phyloP scores from a whole-genome alignment of 1,140 invertebrate species.

The Drosophila tani region DNA sequence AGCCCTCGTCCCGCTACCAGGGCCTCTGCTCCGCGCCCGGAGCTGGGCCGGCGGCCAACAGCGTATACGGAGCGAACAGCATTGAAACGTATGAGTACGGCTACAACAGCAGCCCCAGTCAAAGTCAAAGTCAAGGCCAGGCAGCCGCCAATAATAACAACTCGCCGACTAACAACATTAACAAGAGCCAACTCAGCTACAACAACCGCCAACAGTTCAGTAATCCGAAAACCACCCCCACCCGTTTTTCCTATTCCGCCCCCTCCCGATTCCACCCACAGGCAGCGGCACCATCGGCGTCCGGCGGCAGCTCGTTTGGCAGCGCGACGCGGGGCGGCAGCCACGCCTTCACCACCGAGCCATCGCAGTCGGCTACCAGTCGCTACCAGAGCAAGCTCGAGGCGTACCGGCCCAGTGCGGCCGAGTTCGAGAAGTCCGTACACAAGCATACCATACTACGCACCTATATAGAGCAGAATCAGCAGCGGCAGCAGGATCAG shows the following conservation, averaged over 20 bases:
- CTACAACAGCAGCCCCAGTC: constrained; percentile 58
- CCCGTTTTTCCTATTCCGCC: constrained; percentile 37
- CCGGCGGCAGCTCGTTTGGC: constrained; percentile 64
- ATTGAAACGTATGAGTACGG: constrained; percentile 84
- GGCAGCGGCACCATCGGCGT: constrained; percentile 59
- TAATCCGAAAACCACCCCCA: constrained; percentile 56
- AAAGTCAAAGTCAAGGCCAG: constrained; percentile 27
- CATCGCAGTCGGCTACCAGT: constrained; percentile 57
- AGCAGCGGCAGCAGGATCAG: constrained; percentile 23
- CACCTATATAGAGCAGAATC: constrained; percentile 73
- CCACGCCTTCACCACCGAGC: constrained; percentile 67
- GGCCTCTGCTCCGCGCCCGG: constrained; percentile 88
- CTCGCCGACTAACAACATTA: constrained; percentile 75
- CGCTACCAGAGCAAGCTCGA: constrained; percentile 74
- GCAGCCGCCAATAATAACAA: constrained; percentile 56
- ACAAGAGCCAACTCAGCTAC: constrained; percentile 63
- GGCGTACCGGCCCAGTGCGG: constrained; percentile 71
- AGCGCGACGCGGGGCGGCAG: constrained; percentile 58
- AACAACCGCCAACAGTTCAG: constrained; percentile 47
- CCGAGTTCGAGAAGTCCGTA: constrained; percentile 80
- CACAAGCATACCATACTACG: constrained; percentile 81
- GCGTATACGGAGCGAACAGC: constrained; percentile 66
- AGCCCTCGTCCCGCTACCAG: constrained; percentile 89
- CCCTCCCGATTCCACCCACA: constrained; percentile 62
- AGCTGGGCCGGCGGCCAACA: constrained; percentile 48